Conservation (phyloP, 2,113 vertebrate species). For the Melanerpes formicivorus region DNA sequence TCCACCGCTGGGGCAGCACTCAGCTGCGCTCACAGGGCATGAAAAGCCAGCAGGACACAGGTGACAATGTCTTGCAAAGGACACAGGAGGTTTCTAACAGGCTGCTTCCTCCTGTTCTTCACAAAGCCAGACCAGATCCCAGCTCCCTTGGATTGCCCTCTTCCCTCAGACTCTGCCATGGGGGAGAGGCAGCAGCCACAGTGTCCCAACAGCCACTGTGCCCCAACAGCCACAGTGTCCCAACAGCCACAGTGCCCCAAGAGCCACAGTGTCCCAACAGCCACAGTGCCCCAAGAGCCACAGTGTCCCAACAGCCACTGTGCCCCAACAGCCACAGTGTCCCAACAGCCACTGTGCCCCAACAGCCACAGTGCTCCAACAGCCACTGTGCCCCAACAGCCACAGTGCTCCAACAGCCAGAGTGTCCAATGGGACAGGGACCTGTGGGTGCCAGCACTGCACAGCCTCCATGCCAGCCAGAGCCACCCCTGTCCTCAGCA, state of each 20-base stretch:
- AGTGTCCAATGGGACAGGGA: rapidly evolving
- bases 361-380: too few relatives aligned
- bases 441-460: too few relatives aligned
- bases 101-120: not conserved
- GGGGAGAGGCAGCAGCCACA: not conserved
- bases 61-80: not conserved
- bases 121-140: not conserved
- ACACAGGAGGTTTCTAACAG: not conserved
- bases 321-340: too few relatives aligned
- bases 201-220: not conserved
- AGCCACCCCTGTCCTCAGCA: rapidly evolving
- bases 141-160: rapidly evolving
- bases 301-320: too few relatives aligned
- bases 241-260: too few relatives aligned
- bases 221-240: not conserved
- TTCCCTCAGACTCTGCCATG: not conserved
- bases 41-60: not conserved
- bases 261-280: too few relatives aligned
- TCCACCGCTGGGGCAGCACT: not conserved
- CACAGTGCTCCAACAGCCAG: not conserved
- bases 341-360: too few relatives aligned
- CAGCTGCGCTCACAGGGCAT: not conserved
- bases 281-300: too few relatives aligned
- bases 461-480: rapidly evolving
- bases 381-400: not conserved